Base-by-base conservation (phyloP, 2,888 invertebrate species). In the Drosophila algonquin region DNA sequence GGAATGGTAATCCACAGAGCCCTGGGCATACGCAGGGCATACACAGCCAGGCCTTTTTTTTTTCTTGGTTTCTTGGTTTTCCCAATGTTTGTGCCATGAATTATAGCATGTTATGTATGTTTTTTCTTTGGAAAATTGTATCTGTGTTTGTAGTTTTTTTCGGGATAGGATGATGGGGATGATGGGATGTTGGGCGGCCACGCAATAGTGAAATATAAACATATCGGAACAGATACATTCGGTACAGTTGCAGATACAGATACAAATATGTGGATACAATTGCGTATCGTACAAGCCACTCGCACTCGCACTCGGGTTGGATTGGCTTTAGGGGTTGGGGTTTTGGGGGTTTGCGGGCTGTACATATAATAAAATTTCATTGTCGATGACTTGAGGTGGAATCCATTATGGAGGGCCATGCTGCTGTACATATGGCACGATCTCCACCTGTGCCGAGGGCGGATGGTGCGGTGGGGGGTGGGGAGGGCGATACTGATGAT, bases 291-390 rank as follows among this genome's bases (percentile, higher is more conserved):
- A 67, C 14, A 51, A 16, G 44, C 44, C 21, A 21, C 21, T 21
- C 21, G 18, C 18, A 32, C 35, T 35, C 35, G 24, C 24, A 4
- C 24, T 57, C 64, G 73, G 63, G 70, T 30, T 30, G 30, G 30
- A 9, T 30, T 30, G 3, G 21, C 2, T 21, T 21, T 21, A 3
- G 21, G 21, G 21, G 21, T 21, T 21, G 21, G 3, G 21, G 21
- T 21, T 21, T 21, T 21, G 21, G 21, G 21, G 21, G 21, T 3
- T 21, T 21, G 18, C 1, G 35, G 35, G 35, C 35, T 77, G 80
- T 76, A 71, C 60, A 64, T 81, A 79, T 70, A 83, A 81, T 82
- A 73, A 82, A 80, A 80, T 81, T 73, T 80, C 78, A 79, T 80
- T 67, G 75, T 63, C 81, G 81, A 81, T 81, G 80, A 74, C 80